phyloP scores from a whole-genome alignment of 2,113 vertebrate genomes.

The Triplophysa dalaica region DNA sequence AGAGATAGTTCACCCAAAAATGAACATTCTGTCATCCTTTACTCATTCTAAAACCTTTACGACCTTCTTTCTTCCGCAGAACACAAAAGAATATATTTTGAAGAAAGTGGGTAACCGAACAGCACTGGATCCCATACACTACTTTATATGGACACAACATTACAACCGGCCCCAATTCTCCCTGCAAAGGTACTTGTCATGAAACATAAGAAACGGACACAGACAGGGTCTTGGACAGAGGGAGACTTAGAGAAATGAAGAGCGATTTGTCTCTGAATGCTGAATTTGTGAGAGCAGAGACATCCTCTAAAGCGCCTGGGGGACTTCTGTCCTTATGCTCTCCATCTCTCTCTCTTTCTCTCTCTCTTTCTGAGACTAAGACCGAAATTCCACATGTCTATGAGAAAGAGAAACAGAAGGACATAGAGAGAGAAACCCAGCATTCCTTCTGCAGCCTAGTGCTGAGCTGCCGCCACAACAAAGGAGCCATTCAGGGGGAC shows the following conservation, averaged over 20 bases:
- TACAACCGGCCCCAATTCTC: background rate
- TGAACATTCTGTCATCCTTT: background rate
- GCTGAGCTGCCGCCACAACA: slow-evolving; percentile 67
- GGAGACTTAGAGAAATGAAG: slow-evolving; percentile 45
- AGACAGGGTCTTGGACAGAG: slow-evolving; percentile 43
- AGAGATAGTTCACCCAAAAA: background rate
- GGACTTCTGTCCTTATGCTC: slow-evolving; percentile 48
- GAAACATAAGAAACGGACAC: background rate
- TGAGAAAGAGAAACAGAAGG: slow-evolving; percentile 55
- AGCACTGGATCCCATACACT: too few relatives aligned
- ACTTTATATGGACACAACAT: too few relatives aligned
- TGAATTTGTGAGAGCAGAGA: slow-evolving; percentile 37
- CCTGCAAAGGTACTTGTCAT: background rate
- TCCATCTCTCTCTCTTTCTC: slow-evolving; percentile 28
- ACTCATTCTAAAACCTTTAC: too few relatives aligned
- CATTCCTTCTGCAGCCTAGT: slow-evolving; percentile 64
- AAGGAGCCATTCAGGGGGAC: slow-evolving; percentile 75
- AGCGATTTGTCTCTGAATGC: slow-evolving; percentile 46
- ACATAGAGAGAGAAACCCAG: slow-evolving; percentile 43
- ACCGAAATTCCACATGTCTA: slow-evolving; percentile 71
- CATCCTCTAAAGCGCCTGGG: slow-evolving; percentile 57
- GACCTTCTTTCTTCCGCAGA: too few relatives aligned
- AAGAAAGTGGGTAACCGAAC: too few relatives aligned
- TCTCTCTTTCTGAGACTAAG: slow-evolving; percentile 49
- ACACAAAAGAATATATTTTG: too few relatives aligned